phyloP scores from a whole-genome alignment of 2,113 vertebrate genomes.

The Melanerpes formicivorus region DNA sequence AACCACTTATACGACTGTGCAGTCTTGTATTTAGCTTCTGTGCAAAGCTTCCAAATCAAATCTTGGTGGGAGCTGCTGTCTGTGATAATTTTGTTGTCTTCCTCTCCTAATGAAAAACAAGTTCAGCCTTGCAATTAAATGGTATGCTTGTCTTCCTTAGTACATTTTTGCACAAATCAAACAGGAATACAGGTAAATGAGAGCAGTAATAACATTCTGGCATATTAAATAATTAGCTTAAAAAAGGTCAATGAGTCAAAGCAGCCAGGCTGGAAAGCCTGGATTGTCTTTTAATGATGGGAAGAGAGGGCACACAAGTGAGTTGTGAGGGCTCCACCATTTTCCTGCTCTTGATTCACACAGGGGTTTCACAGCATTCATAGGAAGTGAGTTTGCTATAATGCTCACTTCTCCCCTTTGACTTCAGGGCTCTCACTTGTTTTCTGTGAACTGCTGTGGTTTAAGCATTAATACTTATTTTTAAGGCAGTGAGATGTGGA shows the following conservation, averaged over 20 bases:
- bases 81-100: constrained; percentile 17
- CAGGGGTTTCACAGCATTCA: accelerated
- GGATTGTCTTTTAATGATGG: not conserved
- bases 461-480: not conserved
- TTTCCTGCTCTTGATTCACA: not conserved
- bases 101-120: constrained; percentile 18
- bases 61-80: not conserved
- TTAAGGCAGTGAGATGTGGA: not conserved
- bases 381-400: not conserved
- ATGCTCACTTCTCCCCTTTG: not conserved
- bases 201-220: constrained; percentile 17
- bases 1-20: not conserved
- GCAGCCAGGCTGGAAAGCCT: not conserved
- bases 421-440: not conserved
- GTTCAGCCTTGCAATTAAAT: not conserved
- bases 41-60: constrained; percentile 34
- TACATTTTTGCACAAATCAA: constrained; percentile 23
- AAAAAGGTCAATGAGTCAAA: not conserved
- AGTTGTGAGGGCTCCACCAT: not conserved
- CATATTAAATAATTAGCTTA: not conserved
- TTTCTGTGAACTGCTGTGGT: not conserved
- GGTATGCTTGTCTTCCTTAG: not conserved
- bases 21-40: constrained; percentile 29
- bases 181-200: not conserved
- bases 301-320: not conserved